A percentile compares a stretch with the other conserved stretches of the same genome.
Conservation (phyloP, 30 jellyfish, hydroid and myxozoan species). For the Hydractinia symbiolongicarpus region DNA sequence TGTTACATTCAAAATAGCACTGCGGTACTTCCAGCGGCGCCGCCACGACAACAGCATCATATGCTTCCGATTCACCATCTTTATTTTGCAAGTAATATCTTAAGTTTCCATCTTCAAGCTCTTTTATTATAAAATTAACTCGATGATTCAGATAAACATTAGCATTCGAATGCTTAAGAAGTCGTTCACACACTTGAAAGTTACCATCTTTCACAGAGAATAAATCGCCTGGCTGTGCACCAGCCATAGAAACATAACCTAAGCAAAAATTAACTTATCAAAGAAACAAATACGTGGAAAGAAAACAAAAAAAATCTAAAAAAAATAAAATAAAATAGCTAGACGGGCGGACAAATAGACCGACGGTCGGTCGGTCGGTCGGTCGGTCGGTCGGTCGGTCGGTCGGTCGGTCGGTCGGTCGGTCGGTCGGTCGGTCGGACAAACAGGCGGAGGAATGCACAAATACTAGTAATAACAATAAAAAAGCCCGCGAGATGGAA, state of each 20-base stretch:
- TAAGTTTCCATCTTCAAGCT: neutral
- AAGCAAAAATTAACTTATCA: neutral
- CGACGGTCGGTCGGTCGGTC: too few species aligned
- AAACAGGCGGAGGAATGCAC: neutral
- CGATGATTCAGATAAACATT: conserved; percentile 35
- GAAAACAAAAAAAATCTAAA: too few species aligned
- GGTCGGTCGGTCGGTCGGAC: too few species aligned
- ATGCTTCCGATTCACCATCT: conserved; percentile 21
- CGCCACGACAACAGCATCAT: conserved; percentile 79
- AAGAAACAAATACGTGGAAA: neutral
- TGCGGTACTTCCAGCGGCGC: conserved; percentile 72
- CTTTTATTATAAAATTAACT: conserved; percentile 34
- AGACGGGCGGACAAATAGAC: too few species aligned
- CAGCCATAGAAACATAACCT: conserved; percentile 93
- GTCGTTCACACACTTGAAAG: conserved; percentile 46
- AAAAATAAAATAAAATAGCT: neutral
- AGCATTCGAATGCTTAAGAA: conserved; percentile 35
- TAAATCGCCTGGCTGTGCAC: conserved; percentile 74
- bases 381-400: too few species aligned
- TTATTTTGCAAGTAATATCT: conserved; percentile 29
- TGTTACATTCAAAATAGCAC: conserved; percentile 38
- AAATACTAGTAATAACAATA: neutral
- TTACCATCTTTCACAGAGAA: conserved; percentile 80
- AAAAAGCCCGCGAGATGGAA: too few species aligned
- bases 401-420: too few species aligned